These are phyloP conservation scores for Bryconaethiops microstoma DNA, from an alignment of 2,797 vertebrate genomes.

Conservation along the genomic window DNA sequence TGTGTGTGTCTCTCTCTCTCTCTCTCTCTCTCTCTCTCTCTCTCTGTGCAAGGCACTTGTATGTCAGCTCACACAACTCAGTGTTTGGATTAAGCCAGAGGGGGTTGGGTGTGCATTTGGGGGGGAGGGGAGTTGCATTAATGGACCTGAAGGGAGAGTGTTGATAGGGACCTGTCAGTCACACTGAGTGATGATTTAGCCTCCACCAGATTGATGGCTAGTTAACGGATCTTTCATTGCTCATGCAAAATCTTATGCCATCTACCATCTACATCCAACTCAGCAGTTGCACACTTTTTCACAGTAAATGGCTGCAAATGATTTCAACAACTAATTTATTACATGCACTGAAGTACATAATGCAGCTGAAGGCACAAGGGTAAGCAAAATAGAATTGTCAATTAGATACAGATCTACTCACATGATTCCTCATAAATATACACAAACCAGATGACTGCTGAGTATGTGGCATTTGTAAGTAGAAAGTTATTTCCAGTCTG, in stretches of 20 bases:
- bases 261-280: too few relatives aligned
- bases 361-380: neutral
- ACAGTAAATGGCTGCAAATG: neutral
- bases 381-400: neutral
- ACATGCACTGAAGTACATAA: neutral
- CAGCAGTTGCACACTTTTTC: neutral
- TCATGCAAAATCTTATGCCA: neutral
- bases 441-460: slow-evolving; percentile 15
- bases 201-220: neutral
- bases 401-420: neutral
- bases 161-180: slow-evolving; percentile 25
- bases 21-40: neutral
- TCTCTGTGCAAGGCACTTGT: neutral
- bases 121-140: slow-evolving; percentile 8
- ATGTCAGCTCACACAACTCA: neutral
- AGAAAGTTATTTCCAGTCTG: slow-evolving; percentile 7
- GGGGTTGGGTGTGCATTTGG: neutral
- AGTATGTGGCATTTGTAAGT: slow-evolving; percentile 6
- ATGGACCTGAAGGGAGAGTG: slow-evolving; percentile 18
- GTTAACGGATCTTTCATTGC: neutral
- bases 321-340: slow-evolving; percentile 1
- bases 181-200: slow-evolving; percentile 26
- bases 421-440: neutral
- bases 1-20: neutral
- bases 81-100: slow-evolving; percentile 19